Evolutionary conservation across 2,797 vertebrate genomes (phyloP), one percentile per base, ranked within the genome.

Genomic region (Chromis chromis): DNA sequence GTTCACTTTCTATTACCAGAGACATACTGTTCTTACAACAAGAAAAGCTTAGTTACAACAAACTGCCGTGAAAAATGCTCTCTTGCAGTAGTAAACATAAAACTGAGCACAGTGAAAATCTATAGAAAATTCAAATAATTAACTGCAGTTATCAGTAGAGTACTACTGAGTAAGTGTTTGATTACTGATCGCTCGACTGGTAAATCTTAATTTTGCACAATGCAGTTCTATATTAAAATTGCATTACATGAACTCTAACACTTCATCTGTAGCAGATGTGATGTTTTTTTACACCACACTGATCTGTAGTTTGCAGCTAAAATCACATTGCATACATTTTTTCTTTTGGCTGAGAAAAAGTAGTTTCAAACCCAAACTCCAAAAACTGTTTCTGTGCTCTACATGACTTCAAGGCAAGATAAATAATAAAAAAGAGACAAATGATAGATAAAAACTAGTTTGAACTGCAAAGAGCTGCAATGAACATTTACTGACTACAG

Each of bases 401-500:
- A 1, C 8, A 31, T 31, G 7, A 9, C 7, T 31, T 31, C 8
- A 31, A 31, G 31, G 31, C 31, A 31, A 31, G 31, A 9, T 8
- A 31, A 8, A 8, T 31, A 64, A 16, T 44, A 53, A 39, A 46
- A 31, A 19, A 31, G 12, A 33, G 1, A 44, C 28, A 48, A 33
- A 55, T 46, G 8, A 56, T 22, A 21, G 40, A 55, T 31, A 33
- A 46, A 66, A 46, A 44, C 46, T 46, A 56, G 28, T 27, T 42
- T 42, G 24, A 62, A 49, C 4, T 1, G 49, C 19, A 42, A 77
- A 39, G 27, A 69, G 61, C 25, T 48, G 13, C 44, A 74, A 44
- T 40, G 28, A 58, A 17, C 70, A 53, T 71, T 87, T 84, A 75
- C 21, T 71, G 65, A 59, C 56, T 36, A 22, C 25, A 82, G 40